These are phyloP conservation scores for Homarus gammarus DNA, from an alignment of 2,888 invertebrate species.

Conservation along the genomic window DNA sequence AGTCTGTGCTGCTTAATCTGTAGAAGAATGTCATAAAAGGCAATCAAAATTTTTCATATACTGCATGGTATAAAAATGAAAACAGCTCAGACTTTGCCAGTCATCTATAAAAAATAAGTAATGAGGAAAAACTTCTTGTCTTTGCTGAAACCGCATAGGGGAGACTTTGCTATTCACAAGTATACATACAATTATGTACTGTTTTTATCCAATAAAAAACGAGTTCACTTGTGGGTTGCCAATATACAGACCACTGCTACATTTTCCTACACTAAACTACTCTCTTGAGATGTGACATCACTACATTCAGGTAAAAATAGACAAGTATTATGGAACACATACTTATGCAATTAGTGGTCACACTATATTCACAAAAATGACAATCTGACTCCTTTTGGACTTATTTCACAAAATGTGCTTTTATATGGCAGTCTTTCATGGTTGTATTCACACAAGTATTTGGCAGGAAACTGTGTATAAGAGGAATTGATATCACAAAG, in stretches of 20 bases:
- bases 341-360: constrained; percentile 71
- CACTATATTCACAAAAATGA: constrained; percentile 63
- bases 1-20: constrained; percentile 67
- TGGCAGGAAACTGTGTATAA: constrained; percentile 72
- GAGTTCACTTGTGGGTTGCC: constrained; percentile 54
- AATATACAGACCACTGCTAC: constrained; percentile 62
- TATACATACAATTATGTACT: constrained; percentile 72
- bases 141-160: constrained; percentile 68
- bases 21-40: constrained; percentile 64
- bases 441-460: constrained; percentile 56
- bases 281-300: constrained; percentile 43
- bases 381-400: constrained; percentile 68
- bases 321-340: constrained; percentile 72
- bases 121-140: constrained; percentile 66
- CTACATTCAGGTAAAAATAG: constrained; percentile 72
- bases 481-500: constrained; percentile 70
- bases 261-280: constrained; percentile 53
- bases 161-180: constrained; percentile 67
- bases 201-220: constrained; percentile 66
- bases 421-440: constrained; percentile 63
- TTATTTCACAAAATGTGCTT: constrained; percentile 56
- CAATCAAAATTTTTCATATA: constrained; percentile 62
- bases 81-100: constrained; percentile 71
- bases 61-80: constrained; percentile 69
- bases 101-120: constrained; percentile 72